A percentile compares a stretch with the other conserved stretches of the same genome.
Conservation (phyloP, 2,888 invertebrate genomes). For the Saturnia japonica region DNA sequence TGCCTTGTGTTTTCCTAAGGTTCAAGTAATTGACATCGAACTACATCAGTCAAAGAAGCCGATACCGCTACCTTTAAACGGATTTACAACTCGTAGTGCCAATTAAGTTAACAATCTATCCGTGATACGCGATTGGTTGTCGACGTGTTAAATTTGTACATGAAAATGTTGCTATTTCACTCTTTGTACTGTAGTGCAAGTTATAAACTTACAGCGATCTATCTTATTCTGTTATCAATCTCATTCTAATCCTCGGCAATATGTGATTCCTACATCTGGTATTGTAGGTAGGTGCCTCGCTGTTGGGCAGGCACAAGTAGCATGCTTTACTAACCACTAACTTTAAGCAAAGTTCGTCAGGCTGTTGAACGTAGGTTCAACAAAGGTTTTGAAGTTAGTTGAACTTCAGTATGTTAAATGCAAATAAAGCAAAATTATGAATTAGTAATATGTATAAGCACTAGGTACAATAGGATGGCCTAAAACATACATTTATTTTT, state of each 20-base stretch:
- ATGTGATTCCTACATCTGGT: not conserved
- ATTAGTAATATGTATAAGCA: too few relatives aligned
- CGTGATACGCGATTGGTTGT: slow-evolving; percentile 43
- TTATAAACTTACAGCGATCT: not conserved
- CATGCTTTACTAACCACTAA: too few relatives aligned
- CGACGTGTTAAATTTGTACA: slow-evolving; percentile 48
- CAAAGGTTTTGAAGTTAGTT: too few relatives aligned
- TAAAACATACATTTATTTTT: too few relatives aligned
- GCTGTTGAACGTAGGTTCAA: too few relatives aligned
- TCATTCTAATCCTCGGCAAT: not conserved
- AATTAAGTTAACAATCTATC: slow-evolving; percentile 58
- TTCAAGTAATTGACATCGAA: slow-evolving; percentile 1
- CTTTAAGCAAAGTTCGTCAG: too few relatives aligned
- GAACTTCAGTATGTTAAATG: too few relatives aligned
- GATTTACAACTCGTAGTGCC: slow-evolving; percentile 29
- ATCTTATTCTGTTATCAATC: not conserved
- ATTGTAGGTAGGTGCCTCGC: too few relatives aligned
- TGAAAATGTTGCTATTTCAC: not conserved
- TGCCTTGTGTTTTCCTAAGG: not conserved
- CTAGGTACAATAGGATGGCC: too few relatives aligned
- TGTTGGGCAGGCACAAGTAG: too few relatives aligned
- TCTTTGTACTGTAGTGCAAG: not conserved
- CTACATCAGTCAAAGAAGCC: not conserved
- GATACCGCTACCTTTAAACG: slow-evolving; percentile 1
- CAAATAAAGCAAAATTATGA: too few relatives aligned